Evolutionary conservation across 92 coral and sea anemone species (phyloP).

Genomic region (Heteractis magnifica): DNA sequence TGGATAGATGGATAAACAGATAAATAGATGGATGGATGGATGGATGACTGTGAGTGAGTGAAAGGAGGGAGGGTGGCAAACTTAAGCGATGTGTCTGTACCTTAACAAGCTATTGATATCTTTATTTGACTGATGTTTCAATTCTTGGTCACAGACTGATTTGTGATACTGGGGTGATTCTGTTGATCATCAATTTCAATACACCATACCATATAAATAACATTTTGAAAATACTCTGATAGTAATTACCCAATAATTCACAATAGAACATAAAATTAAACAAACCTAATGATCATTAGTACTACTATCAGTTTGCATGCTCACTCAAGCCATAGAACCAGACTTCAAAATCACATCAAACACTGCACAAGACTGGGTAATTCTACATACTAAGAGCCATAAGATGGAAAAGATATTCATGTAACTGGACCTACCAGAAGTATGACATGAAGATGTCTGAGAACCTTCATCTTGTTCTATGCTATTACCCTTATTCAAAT

Average conservation of each 20-base stretch:
- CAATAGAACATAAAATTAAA: neutral
- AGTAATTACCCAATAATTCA: too few relatives aligned
- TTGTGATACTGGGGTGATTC: constrained; percentile 64
- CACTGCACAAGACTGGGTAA: too few relatives aligned
- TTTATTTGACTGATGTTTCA: constrained; percentile 57
- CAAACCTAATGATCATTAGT: too few relatives aligned
- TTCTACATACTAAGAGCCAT: too few relatives aligned
- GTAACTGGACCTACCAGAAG: constrained; percentile 41
- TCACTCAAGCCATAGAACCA: too few relatives aligned
- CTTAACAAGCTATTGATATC: constrained; percentile 73
- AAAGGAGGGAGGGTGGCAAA: neutral
- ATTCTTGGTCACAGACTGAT: constrained; percentile 65
- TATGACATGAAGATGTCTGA: constrained; percentile 26
- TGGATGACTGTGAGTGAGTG: neutral
- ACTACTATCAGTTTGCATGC: too few relatives aligned
- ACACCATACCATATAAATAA: neutral
- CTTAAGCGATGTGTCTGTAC: constrained; percentile 26
- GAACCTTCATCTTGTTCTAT: constrained; percentile 30
- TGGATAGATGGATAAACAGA: neutral
- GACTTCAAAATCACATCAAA: too few relatives aligned
- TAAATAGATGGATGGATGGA: neutral
- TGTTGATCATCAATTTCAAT: neutral
- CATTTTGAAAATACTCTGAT: too few relatives aligned
- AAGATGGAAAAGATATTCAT: neutral
- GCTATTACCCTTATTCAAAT: constrained; percentile 5